Conservation (phyloP, 2,797 vertebrate species). For the Hyperoplus lanceolatus region DNA sequence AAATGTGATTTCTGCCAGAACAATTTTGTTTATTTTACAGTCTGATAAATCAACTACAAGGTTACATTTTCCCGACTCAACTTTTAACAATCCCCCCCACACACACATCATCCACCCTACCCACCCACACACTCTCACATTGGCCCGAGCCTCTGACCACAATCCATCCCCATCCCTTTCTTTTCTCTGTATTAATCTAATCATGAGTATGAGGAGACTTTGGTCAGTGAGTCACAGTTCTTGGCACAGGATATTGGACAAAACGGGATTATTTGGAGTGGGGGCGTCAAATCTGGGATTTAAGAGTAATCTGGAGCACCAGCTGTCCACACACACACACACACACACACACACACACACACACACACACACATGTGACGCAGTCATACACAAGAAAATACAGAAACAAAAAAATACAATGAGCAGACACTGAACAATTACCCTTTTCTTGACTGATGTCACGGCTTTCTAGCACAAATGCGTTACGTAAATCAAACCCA, state of each 20-base stretch:
- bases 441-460: not conserved
- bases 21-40: slow-evolving; percentile 37
- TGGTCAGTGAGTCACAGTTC: slow-evolving; percentile 15
- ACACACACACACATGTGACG: slow-evolving; percentile 19
- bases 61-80: not conserved
- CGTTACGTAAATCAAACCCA: not conserved
- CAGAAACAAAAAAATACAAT: slow-evolving; percentile 18
- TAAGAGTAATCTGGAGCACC: slow-evolving; percentile 62
- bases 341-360: slow-evolving; percentile 11
- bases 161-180: slow-evolving; percentile 1
- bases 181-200: slow-evolving; percentile 24
- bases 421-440: slow-evolving; percentile 27
- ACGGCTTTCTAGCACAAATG: slow-evolving; percentile 30
- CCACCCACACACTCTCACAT: slow-evolving; percentile 1
- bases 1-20: slow-evolving; percentile 41
- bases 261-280: slow-evolving; percentile 39
- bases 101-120: not conserved
- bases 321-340: slow-evolving; percentile 57
- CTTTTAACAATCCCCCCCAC: not conserved
- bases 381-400: not conserved
- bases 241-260: slow-evolving; percentile 44
- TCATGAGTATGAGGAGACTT: slow-evolving; percentile 24
- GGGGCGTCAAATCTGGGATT: slow-evolving; percentile 53
- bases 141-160: not conserved
- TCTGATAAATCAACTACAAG: slow-evolving; percentile 24